Evolutionary conservation across 2,888 invertebrate species (phyloP), one percentile per base, ranked within the genome.

Genomic region (Eupelmus urozonus): DNA sequence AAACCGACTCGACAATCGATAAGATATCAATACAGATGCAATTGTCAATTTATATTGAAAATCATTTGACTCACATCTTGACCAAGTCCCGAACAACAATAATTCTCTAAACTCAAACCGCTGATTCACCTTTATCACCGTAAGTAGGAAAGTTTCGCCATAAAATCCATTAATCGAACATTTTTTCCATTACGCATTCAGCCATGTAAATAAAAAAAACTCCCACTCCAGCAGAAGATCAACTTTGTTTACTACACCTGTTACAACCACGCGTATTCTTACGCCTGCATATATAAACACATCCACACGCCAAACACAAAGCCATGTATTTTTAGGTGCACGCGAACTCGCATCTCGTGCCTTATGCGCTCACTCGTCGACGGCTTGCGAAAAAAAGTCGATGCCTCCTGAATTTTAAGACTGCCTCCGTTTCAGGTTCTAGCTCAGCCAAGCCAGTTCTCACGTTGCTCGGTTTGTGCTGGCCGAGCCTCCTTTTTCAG

Each of bases 301-400:
- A n/a, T n/a, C n/a, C n/a, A n/a, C n/a, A n/a, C n/a, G n/a, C n/a
- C n/a, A n/a, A n/a, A n/a, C 16, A 27, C n/a, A 51, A 40, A 0
- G n/a, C 27, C 5, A 27, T 49, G 18, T 65, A 65, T 49, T 25
- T 65, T 65, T 65, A 65, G 65, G 49, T 42, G n/a, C 25, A 27
- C 65, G 16, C 65, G 45, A 49, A 27, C 49, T 27, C n/a, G n/a
- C 45, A 2, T 49, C 49, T 23, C 27, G 25, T n/a, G 27, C 5
- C 59, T 20, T 45, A 49, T 65, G 40, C 60, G 34, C 18, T 49
- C 5, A 49, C 27, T n/a, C 49, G n/a, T 20, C 34, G 16, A 27
- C 16, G 13, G 25, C 16, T 65, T 49, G 65, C 49, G 25, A 65
- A 65, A 65, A 51, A 13, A 65, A 51, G 20, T 40, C 40, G 42